Percentiles rank a stretch among this genome's conserved stretches.
These are phyloP conservation scores for Acrocephalus scirpaceus DNA, from an alignment of 2,797 vertebrate species.

Conservation along the genomic window DNA sequence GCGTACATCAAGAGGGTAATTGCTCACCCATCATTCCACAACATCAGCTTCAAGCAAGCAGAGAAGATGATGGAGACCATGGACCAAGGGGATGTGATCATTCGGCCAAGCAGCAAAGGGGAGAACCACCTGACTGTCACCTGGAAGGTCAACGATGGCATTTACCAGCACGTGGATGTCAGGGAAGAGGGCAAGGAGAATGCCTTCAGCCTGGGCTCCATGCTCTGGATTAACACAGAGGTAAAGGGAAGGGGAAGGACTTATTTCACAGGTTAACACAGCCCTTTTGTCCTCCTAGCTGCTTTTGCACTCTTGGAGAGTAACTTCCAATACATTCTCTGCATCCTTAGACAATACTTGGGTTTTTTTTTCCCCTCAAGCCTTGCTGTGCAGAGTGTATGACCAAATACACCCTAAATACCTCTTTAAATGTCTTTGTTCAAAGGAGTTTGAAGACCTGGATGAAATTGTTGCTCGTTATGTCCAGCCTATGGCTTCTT, in stretches of 20 bases:
- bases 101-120: constrained; percentile 97
- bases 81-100: constrained; percentile 97
- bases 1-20: constrained; percentile 98
- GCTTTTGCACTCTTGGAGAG: not conserved
- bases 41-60: constrained; percentile 99
- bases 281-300: not conserved
- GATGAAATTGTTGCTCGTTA: constrained; percentile 98
- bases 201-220: constrained; percentile 96
- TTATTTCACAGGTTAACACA: not conserved
- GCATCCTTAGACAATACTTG: not conserved
- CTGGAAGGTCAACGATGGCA: constrained; percentile 97
- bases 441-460: constrained; percentile 97
- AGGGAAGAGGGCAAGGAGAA: constrained; percentile 98
- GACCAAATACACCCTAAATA: not conserved
- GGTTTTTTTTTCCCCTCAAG: not conserved
- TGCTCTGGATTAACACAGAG: constrained; percentile 95
- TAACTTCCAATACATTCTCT: not conserved
- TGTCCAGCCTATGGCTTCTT: constrained; percentile 98
- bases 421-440: constrained; percentile 38
- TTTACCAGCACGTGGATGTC: constrained; percentile 97
- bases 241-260: constrained; percentile 65
- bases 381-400: not conserved
- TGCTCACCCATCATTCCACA: constrained; percentile 98
- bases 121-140: constrained; percentile 98
- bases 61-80: constrained; percentile 99